A percentile compares a stretch with the other conserved stretches of the same genome.
Conservation (phyloP, 2,113 vertebrate genomes). For the Pampusana beccarii region DNA sequence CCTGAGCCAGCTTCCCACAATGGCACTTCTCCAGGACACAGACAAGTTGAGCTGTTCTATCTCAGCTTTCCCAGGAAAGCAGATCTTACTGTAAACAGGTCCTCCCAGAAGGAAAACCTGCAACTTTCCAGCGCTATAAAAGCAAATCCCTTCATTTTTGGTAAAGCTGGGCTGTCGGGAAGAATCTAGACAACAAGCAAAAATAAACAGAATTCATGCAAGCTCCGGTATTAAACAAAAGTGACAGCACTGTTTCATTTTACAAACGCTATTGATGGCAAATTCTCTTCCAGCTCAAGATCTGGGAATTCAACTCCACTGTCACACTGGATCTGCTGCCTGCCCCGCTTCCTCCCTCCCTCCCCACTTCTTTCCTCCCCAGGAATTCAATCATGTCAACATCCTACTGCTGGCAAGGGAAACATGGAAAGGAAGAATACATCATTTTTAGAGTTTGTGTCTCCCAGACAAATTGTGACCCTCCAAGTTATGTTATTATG, state of each 20-base stretch:
- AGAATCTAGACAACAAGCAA: background rate
- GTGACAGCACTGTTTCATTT: background rate
- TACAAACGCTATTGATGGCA: background rate
- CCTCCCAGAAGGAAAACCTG: conserved; percentile 1
- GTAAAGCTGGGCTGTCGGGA: background rate
- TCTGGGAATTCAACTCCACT: background rate
- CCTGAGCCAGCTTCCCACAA: background rate
- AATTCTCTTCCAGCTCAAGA: background rate
- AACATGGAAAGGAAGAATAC: background rate
- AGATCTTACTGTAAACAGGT: conserved; percentile 1
- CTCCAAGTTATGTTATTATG: background rate
- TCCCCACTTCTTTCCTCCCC: background rate
- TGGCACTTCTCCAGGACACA: conserved; percentile 24
- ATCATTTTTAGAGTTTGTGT: background rate
- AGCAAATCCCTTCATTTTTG: background rate
- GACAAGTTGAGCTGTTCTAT: background rate
- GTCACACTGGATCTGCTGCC: background rate
- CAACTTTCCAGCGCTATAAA: background rate
- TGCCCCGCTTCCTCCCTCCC: too few species aligned
- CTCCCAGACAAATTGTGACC: background rate
- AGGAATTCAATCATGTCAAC: background rate
- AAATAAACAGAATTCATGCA: background rate
- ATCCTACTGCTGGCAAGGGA: background rate
- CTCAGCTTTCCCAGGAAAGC: background rate
- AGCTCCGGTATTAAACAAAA: background rate